phyloP scores from a whole-genome alignment of 2,888 invertebrate species.

The Apodemia zela region DNA sequence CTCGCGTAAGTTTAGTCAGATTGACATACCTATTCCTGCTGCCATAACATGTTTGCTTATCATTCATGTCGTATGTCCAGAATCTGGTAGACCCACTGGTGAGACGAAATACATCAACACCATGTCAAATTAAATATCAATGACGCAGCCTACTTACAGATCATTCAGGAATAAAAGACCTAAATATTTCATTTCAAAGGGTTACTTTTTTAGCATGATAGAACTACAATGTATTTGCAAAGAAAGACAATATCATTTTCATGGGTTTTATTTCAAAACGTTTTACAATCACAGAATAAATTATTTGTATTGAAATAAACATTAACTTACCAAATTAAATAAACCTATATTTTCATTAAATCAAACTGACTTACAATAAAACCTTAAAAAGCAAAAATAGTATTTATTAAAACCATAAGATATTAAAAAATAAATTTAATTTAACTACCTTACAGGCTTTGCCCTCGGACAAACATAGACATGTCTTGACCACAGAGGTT shows the following conservation, averaged over 20 bases:
- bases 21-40: too few species aligned
- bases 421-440: constrained; percentile 48
- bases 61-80: too few species aligned
- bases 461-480: constrained; percentile 36
- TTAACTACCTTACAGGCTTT: constrained; percentile 51
- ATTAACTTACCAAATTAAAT: constrained; percentile 47
- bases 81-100: too few species aligned
- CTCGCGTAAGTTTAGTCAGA: too few species aligned
- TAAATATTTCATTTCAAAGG: too few species aligned
- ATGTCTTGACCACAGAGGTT: constrained; percentile 55
- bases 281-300: constrained; percentile 70
- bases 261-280: constrained; percentile 36
- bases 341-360: constrained; percentile 34
- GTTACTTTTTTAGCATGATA: too few species aligned
- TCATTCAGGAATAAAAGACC: too few species aligned
- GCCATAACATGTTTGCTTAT: too few species aligned
- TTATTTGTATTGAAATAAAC: constrained; percentile 61
- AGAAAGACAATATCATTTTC: constrained; percentile 14
- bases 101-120: too few species aligned
- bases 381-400: constrained; percentile 29
- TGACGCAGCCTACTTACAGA: too few species aligned
- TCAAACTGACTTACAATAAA: constrained; percentile 26
- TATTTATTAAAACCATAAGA: constrained; percentile 29
- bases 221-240: not conserved
- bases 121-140: too few species aligned